phyloP scores from a whole-genome alignment of 2,797 vertebrate species.

The Chelon labrosus region DNA sequence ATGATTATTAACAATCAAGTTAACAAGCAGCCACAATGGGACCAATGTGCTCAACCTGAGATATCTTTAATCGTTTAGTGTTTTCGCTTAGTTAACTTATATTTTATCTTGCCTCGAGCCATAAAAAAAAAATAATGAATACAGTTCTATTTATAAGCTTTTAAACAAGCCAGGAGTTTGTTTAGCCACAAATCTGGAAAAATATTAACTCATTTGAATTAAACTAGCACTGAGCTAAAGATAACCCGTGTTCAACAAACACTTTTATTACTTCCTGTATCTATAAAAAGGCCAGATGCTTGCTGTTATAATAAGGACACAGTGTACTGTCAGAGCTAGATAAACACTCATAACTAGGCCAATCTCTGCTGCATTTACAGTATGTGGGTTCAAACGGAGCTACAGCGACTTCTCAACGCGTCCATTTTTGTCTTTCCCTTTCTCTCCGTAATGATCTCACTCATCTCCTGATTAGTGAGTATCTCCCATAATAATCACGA shows the following conservation, averaged over 20 bases:
- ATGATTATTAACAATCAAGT: too few species aligned
- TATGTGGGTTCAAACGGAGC: constrained; percentile 53
- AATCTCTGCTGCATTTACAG: constrained; percentile 64
- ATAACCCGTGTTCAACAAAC: constrained; percentile 6
- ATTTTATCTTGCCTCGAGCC: too few species aligned
- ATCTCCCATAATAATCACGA: constrained; percentile 33
- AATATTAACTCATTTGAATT: too few species aligned
- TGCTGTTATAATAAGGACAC: constrained; percentile 59
- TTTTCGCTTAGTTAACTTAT: too few species aligned
- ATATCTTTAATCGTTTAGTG: too few species aligned
- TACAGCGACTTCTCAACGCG: constrained; percentile 28
- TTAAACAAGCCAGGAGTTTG: too few species aligned
- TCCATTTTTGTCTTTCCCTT: constrained; percentile 20
- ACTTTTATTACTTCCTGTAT: constrained; percentile 20
- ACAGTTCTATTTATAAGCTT: too few species aligned
- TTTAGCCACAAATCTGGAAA: too few species aligned
- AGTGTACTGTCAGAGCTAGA: constrained; percentile 52
- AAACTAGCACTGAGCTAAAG: constrained; percentile 6
- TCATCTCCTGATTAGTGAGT: constrained; percentile 31
- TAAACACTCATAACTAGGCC: constrained; percentile 68
- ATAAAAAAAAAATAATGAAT: too few species aligned
- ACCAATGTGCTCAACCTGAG: too few species aligned
- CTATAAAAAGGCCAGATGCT: constrained; percentile 25
- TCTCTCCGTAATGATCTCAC: constrained; percentile 26
- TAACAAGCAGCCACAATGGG: too few species aligned